These are phyloP conservation scores for Eublepharis macularius DNA, from an alignment of 2,113 vertebrate species.

Conservation along the genomic window DNA sequence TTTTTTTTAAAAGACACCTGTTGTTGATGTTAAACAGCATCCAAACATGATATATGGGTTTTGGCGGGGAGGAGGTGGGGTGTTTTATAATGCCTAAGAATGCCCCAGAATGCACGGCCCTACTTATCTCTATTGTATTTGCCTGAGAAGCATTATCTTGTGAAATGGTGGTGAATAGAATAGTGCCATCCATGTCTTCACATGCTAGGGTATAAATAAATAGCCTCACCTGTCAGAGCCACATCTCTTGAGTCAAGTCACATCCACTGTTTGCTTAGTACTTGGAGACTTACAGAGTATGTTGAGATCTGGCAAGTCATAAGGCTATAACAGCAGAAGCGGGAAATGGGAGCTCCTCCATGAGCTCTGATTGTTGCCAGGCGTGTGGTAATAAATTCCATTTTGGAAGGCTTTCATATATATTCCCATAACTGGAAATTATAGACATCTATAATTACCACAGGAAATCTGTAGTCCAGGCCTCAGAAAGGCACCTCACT, in stretches of 20 bases:
- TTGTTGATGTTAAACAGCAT: too few species aligned
- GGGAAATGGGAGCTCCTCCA: neutral
- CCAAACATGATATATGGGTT: too few species aligned
- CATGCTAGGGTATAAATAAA: too few species aligned
- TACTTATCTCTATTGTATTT: too few species aligned
- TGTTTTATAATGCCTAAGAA: too few species aligned
- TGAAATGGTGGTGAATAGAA: neutral
- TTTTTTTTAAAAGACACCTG: too few species aligned
- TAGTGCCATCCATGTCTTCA: neutral
- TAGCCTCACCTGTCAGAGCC: neutral
- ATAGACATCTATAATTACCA: neutral
- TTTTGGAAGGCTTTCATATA: neutral
- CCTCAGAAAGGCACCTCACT: neutral
- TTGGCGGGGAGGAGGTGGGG: too few species aligned
- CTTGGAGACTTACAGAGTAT: neutral
- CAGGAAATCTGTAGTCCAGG: neutral
- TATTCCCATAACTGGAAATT: neutral
- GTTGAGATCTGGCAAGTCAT: neutral
- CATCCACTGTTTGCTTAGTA: neutral
- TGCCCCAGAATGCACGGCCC: too few species aligned
- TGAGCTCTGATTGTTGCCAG: neutral
- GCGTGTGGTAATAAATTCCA: neutral
- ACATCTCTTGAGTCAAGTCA: neutral
- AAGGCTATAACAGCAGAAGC: neutral
- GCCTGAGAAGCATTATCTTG: neutral